Evolutionary conservation across 2,888 invertebrate genomes (phyloP), one percentile per base, ranked within the genome.

Genomic region (Drosophila melanosoma): DNA sequence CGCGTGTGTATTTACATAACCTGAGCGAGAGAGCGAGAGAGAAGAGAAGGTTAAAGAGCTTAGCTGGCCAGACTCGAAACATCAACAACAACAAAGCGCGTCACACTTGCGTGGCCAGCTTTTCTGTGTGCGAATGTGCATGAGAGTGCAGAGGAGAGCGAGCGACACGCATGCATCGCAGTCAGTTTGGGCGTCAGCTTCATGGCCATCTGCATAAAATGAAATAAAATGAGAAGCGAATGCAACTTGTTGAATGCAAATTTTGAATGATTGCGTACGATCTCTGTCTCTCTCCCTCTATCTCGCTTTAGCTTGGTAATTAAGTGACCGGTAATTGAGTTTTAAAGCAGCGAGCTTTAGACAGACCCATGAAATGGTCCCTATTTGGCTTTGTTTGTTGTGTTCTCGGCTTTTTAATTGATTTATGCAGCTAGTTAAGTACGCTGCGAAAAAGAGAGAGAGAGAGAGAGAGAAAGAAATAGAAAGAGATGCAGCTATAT

Each of bases 321-420:
- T 89, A 87, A 86, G 85, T 80, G 85, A 83, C 67, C 71, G 77
- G 81, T 87, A 87, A 87, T 87, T 84, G 83, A 87, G 89, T 87
- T 87, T 83, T 74, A 73, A 84, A 76, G 69, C 75, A 78, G 65
- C 69, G 58, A 53, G 38, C 79, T 66, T 60, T 68, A 35, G 57
- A 56, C 40, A 45, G 11, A 36, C 56, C 35, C 42, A 20, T 52
- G 17, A 53, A 61, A 36, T 45, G 49, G 53, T 51, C 53, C 35
- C 68, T 67, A 76, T 61, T 65, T 62, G 49, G 74, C 67, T 72
- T 79, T 79, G 63, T 76, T 69, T 76, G 68, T 36, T 66, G 63
- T 63, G 54, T 64, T 76, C 73, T 60, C 73, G 76, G 79, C 61
- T 67, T 69, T 84, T 87, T 87, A 87, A 87, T 87, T 89, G 89